A percentile compares a stretch with the other conserved stretches of the same genome.
Conservation (phyloP, 1,140 invertebrate species). For the Heterodera schachtii region DNA sequence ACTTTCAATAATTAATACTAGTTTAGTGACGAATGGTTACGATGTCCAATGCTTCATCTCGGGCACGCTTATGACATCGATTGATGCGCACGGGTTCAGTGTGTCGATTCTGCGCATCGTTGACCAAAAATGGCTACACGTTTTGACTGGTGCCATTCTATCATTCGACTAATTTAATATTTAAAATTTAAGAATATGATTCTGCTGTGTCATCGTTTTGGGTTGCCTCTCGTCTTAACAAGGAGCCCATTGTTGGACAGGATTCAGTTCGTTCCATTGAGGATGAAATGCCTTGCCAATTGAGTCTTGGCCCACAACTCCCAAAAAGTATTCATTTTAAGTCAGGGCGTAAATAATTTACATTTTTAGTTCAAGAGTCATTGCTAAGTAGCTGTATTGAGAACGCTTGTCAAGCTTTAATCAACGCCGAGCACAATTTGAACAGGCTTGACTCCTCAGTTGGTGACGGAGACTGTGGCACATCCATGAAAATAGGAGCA, state of each 20-base stretch:
- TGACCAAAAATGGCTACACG: constrained; percentile 56
- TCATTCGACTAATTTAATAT: constrained; percentile 8
- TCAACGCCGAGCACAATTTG: constrained; percentile 33
- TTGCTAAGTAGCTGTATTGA: constrained; percentile 30
- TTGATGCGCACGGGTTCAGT: constrained; percentile 80
- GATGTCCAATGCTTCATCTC: constrained; percentile 73
- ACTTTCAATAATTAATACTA: neutral
- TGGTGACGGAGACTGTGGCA: constrained; percentile 49
- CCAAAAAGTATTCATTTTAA: neutral
- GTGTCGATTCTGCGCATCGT: constrained; percentile 73
- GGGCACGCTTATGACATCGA: constrained; percentile 78
- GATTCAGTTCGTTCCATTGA: constrained; percentile 7
- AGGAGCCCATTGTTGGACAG: constrained; percentile 10
- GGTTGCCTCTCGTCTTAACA: constrained; percentile 11
- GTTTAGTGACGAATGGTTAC: constrained; percentile 70
- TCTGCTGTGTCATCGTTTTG: neutral
- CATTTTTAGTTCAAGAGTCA: neutral
- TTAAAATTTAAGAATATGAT: neutral
- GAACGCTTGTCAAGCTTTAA: constrained; percentile 31
- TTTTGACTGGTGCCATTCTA: constrained; percentile 13
- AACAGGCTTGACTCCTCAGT: constrained; percentile 37
- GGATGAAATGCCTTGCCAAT: neutral
- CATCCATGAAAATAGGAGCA: constrained; percentile 40
- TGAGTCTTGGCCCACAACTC: neutral
- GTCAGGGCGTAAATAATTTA: neutral